Evolutionary conservation across 2,797 vertebrate species (phyloP).

Genomic region (Mus caroli): DNA sequence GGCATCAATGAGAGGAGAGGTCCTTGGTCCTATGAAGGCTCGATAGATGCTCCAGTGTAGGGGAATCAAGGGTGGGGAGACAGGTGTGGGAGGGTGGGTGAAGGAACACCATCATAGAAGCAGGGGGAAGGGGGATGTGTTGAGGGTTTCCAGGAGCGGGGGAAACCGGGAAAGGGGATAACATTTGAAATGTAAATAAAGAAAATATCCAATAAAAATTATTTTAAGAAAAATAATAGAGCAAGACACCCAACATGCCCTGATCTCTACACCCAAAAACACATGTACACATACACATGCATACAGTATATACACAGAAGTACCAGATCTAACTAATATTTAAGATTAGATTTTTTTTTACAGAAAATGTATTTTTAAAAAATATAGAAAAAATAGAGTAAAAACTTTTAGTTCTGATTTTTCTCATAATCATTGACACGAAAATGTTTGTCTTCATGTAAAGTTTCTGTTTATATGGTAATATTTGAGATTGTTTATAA

Average conservation of each 20-base stretch:
- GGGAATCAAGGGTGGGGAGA: no score
- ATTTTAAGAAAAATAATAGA: neutral
- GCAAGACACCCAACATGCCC: neutral
- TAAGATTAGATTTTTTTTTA: constrained; percentile 25
- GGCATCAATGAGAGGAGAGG: no score
- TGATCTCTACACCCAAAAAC: neutral
- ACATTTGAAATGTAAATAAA: no score
- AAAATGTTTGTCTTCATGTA: constrained; percentile 41
- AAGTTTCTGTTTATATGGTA: neutral
- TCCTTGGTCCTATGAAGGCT: no score
- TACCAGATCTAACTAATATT: constrained; percentile 2
- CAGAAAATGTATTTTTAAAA: constrained; percentile 54
- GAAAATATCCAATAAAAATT: no score
- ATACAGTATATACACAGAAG: neutral
- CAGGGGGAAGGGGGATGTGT: no score
- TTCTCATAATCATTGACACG: neutral
- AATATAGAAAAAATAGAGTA: constrained; percentile 42
- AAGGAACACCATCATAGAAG: no score
- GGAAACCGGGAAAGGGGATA: no score
- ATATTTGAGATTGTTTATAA: neutral
- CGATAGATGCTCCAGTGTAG: no score
- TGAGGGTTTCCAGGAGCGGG: no score
- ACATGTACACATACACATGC: neutral
- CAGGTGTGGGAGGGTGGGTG: no score
- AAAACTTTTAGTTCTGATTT: constrained; percentile 54